Conservation (phyloP, 2,888 invertebrate genomes). For the Seira musarum region DNA sequence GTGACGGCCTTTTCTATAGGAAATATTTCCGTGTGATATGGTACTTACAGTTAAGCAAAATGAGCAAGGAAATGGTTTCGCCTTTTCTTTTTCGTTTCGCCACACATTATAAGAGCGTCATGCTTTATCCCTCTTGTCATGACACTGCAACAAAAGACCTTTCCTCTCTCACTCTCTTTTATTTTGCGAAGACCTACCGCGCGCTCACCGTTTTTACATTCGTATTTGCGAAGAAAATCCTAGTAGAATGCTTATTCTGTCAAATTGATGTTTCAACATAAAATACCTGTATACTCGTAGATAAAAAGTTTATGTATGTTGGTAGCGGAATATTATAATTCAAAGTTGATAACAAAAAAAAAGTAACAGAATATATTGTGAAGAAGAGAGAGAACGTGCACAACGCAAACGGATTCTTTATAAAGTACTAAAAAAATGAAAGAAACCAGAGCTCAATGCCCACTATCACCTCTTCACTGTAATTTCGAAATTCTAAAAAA, state of each 20-base stretch:
- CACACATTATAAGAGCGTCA: not conserved
- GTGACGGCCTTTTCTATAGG: conserved; percentile 25
- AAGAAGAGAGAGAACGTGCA: not conserved
- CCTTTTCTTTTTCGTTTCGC: not conserved
- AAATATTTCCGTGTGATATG: conserved; percentile 8
- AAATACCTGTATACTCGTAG: not conserved
- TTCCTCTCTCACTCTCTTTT: not conserved
- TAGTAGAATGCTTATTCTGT: not conserved
- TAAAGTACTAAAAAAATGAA: not conserved
- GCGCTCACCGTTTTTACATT: no score
- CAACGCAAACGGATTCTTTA: not conserved
- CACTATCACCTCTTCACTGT: not conserved
- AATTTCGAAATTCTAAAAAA: not conserved
- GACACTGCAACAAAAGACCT: not conserved
- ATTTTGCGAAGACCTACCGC: no score
- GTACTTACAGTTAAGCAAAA: not conserved
- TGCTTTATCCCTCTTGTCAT: not conserved
- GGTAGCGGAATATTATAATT: not conserved
- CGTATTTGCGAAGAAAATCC: no score
- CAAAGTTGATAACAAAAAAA: not conserved
- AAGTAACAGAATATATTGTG: not conserved
- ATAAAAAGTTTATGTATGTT: not conserved
- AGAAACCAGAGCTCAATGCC: not conserved
- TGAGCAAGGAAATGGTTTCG: not conserved
- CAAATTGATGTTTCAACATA: not conserved